Percentiles rank a stretch among this genome's conserved stretches.
phyloP scores from a whole-genome alignment of 1,140 invertebrate species.

The Drosophila nebulosa region DNA sequence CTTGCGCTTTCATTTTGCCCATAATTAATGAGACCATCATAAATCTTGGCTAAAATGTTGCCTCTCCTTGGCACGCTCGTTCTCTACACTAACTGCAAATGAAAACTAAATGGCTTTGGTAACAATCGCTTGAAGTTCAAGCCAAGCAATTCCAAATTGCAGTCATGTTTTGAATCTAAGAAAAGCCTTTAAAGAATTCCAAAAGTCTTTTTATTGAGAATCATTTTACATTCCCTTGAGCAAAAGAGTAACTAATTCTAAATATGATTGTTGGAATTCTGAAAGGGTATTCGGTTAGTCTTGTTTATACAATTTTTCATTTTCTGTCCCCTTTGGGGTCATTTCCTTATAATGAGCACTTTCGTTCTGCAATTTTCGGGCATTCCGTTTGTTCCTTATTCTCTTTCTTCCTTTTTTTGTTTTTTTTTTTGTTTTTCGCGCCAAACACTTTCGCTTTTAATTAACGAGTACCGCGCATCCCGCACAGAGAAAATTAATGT shows the following conservation, averaged over 20 bases:
- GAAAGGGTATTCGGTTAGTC: background rate
- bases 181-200: no score
- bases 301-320: background rate
- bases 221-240: no score
- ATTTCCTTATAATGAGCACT: constrained; percentile 46
- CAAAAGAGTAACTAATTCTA: no score
- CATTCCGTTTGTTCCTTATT: background rate
- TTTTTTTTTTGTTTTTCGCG: constrained; percentile 25
- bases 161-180: no score
- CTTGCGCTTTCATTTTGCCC: constrained; percentile 35
- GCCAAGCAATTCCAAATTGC: no score
- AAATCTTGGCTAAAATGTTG: constrained; percentile 42
- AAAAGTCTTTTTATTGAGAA: no score
- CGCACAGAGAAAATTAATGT: constrained; percentile 65
- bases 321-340: background rate
- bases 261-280: background rate
- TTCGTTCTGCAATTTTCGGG: constrained; percentile 6
- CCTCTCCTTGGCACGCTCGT: constrained; percentile 8
- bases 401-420: no score
- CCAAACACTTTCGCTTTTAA: constrained; percentile 77
- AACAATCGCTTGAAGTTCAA: no score
- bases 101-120: background rate
- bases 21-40: constrained; percentile 75
- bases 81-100: background rate
- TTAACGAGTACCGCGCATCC: constrained; percentile 39